Base-by-base conservation (phyloP, 2,888 invertebrate genomes). In the Steinernema hermaphroditum region DNA sequence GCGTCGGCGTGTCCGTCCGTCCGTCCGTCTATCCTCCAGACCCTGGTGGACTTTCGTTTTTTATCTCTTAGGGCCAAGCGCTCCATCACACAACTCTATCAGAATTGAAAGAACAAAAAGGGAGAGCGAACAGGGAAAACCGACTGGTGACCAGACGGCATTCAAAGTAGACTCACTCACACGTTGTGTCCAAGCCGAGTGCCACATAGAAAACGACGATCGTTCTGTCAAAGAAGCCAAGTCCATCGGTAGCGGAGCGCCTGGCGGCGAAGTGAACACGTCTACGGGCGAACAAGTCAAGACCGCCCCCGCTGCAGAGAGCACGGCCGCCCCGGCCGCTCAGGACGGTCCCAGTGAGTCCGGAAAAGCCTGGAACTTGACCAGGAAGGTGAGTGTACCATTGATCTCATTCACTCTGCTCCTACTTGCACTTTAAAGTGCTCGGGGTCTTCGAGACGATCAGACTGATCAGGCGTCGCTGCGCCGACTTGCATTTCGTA, bases 31-130 rank as follows among this genome's bases (percentile, higher is more conserved):
- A 2, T 54, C 54, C 27, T 54, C 27, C 54, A 12, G 27, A 27
- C 27, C 9, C 12, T 9, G 54, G 54, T 54, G 54, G 54, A 54
- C 54, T 54, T 54, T 54, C 27, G 4, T n/a, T 46, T 54, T 27
- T 22, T 54, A 54, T 54, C 54, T 22, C 54, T 54, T 54, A 54
- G 54, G 54, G 54, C 54, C 54, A 54, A 49, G 54, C 54, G 54
- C 54, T 54, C 54, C 6, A 16, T 16, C 46, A 46, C 16, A 16
- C n/a, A 41, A 49, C 27, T 54, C 27, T 54, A 2, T 22, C 19
- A 19, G 54, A 54, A 22, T 54, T 24, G 54, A 14, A 54, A 22
- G 14, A 14, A 16, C 54, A 9, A 27, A 54, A 54, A 54, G 54
- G 9, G 54, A 54, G 54, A 22, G 54, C 27, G 54, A 27, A 54